Base-by-base conservation (phyloP, 2,797 vertebrate genomes). In the Leptoclinus maculatus region DNA sequence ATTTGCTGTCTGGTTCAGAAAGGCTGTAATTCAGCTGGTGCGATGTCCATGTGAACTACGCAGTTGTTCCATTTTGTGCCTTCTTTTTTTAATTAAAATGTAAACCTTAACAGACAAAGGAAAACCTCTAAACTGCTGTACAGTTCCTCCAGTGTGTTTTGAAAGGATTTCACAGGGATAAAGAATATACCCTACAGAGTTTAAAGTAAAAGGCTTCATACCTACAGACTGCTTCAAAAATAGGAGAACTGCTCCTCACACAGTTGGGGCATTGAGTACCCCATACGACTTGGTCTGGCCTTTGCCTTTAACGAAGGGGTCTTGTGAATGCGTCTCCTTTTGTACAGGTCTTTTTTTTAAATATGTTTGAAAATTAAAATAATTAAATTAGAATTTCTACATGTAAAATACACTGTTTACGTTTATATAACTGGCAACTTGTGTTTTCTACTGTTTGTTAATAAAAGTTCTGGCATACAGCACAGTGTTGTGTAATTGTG, bases 391-490 rank as follows among this genome's bases (percentile, higher is more conserved):
- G 25, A 71, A 34, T 74, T 86, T 88, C 49, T 74, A 71, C 43
- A 70, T 87, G 54, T 83, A 69, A 82, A 85, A 76, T 76, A 41
- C 34, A 49, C 66, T 49, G 66, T 85, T 82, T 76, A 67, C 60
- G 65, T 83, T 79, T 58, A 63, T 73, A 36, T 39, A 64, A 21
- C 70, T 59, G 45, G 41, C 27, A 74, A 84, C 19, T 76, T 62
- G 2, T 76, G 67, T 88, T 85, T 85, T 86, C 81, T 86, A 86
- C 47, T 25, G 56, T 89, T 88, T 92, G 84, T 89, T 91, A 94
- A 93, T 92, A 93, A 93, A 92, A 85, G 60, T 56, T 87, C 49
- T 85, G 66, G 47, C 29, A 77, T 41, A 81, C 9, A 51, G 17
- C 21, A 53, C 0, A 13, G 7, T 39, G 14, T 27, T 41, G n/a